Conservation (phyloP, 37 sponge, comb jelly and placozoan species). For the Oscarella lobularis region DNA sequence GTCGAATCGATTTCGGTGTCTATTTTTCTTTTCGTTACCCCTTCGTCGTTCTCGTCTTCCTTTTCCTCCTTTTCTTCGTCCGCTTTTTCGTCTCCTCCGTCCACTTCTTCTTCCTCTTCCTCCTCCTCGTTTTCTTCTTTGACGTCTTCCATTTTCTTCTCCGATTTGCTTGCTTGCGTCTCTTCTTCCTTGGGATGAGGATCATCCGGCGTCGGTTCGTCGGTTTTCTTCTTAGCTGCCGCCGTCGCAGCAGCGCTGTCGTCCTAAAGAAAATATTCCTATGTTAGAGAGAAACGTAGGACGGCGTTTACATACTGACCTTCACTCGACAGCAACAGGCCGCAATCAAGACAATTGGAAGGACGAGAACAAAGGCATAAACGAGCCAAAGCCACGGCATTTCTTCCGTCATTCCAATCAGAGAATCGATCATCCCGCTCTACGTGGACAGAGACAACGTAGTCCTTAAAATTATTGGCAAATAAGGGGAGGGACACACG, state of each 20-base stretch:
- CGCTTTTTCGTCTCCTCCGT: not conserved
- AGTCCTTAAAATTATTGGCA: not conserved
- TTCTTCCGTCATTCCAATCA: slow-evolving; percentile 63
- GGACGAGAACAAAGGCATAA: slow-evolving; percentile 60
- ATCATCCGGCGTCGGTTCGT: slow-evolving; percentile 72
- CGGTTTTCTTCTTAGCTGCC: slow-evolving; percentile 68
- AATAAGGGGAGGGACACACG: not conserved
- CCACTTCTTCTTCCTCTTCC: not conserved
- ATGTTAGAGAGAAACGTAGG: not conserved
- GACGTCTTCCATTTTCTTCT: not conserved
- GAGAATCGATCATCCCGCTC: slow-evolving; percentile 42
- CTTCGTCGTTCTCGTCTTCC: slow-evolving; percentile 11
- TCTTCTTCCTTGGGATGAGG: slow-evolving; percentile 9
- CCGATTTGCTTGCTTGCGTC: not conserved
- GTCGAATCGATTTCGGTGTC: slow-evolving; percentile 12
- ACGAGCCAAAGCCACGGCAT: slow-evolving; percentile 84
- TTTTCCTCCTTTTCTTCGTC: not conserved
- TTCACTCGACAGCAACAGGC: slow-evolving; percentile 7
- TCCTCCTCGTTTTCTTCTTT: not conserved
- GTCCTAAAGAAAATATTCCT: slow-evolving; percentile 13
- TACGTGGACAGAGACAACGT: slow-evolving; percentile 1
- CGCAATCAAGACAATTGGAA: slow-evolving; percentile 52
- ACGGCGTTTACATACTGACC: not conserved
- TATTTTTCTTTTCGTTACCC: not conserved
- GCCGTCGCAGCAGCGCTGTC: slow-evolving; percentile 35